Conservation (phyloP, 2,113 vertebrate species). For the Aviceda subcristata region DNA sequence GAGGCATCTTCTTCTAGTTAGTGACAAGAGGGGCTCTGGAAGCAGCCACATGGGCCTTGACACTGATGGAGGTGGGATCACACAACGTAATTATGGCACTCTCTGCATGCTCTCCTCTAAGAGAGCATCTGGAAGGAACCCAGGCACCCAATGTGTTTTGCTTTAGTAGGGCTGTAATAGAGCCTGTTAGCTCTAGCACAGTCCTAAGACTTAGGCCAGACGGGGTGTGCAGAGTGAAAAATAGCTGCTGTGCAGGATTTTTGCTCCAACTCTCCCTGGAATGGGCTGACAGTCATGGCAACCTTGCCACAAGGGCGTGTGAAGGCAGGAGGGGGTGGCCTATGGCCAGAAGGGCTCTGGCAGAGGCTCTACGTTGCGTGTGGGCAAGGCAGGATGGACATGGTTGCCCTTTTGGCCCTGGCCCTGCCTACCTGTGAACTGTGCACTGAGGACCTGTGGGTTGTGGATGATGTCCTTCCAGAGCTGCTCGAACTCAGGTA, state of each 20-base stretch:
- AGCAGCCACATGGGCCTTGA: background rate
- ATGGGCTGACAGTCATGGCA: fast-evolving
- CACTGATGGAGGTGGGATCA: background rate
- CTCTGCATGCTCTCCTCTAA: background rate
- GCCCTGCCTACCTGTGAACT: slow-evolving; percentile 87
- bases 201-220: background rate
- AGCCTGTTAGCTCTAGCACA: background rate
- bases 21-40: background rate
- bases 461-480: slow-evolving; percentile 96
- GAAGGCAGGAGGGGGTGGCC: background rate
- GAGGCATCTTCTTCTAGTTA: background rate
- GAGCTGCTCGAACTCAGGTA: slow-evolving; percentile 92
- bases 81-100: background rate
- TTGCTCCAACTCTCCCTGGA: background rate
- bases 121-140: background rate
- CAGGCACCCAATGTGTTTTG: fast-evolving
- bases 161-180: background rate
- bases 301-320: fast-evolving
- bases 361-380: background rate
- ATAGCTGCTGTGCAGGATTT: background rate
- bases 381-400: background rate
- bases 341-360: fast-evolving
- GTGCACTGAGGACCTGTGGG: slow-evolving; percentile 87
- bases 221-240: fast-evolving
- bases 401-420: background rate